These are phyloP conservation scores for Tetanocera ferruginea DNA, from an alignment of 2,888 invertebrate species.

Conservation along the genomic window DNA sequence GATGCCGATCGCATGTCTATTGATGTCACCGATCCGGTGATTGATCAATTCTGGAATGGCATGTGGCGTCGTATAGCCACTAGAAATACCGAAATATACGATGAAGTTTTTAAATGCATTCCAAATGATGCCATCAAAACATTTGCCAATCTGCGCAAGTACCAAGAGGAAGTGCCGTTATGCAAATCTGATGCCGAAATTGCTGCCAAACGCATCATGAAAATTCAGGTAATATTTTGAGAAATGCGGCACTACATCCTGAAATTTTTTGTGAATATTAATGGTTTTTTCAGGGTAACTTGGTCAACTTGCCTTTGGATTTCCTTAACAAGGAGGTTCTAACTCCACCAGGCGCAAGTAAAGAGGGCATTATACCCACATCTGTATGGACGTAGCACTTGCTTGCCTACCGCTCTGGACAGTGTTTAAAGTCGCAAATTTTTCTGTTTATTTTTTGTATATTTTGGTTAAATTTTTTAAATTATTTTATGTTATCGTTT, in stretches of 20 bases:
- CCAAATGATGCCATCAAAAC: constrained; percentile 87
- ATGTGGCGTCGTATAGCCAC: constrained; percentile 86
- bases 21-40: constrained; percentile 84
- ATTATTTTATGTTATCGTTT: constrained; percentile 2
- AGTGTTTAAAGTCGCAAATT: neutral
- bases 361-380: constrained; percentile 94
- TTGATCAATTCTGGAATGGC: constrained; percentile 85
- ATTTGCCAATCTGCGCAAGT: constrained; percentile 82
- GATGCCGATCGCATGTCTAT: constrained; percentile 69
- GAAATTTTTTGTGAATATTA: neutral
- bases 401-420: neutral
- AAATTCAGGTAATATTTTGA: constrained; percentile 73
- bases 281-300: constrained; percentile 75
- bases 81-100: constrained; percentile 89
- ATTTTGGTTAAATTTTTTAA: neutral
- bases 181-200: constrained; percentile 80
- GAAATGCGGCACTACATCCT: neutral
- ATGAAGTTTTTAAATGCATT: constrained; percentile 92
- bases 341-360: constrained; percentile 85
- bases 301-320: constrained; percentile 90
- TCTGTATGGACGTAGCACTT: constrained; percentile 85
- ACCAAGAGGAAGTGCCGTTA: constrained; percentile 79
- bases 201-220: constrained; percentile 80
- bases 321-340: constrained; percentile 91
- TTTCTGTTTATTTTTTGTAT: constrained; percentile 30